phyloP scores from a whole-genome alignment of 2,797 vertebrate species.

The Pseudochromis fuscus region DNA sequence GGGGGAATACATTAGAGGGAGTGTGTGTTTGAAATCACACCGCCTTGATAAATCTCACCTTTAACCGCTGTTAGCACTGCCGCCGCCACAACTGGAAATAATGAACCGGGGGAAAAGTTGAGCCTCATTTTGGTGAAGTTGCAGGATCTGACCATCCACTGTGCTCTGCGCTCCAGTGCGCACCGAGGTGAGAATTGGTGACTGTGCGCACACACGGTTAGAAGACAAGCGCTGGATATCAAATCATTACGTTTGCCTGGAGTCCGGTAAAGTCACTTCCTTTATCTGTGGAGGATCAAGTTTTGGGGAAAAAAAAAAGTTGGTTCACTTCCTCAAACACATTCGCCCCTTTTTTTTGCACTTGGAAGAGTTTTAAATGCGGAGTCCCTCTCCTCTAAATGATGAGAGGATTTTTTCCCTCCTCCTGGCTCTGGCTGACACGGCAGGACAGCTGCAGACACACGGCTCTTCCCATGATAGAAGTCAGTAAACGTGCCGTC shows the following conservation, averaged over 20 bases:
- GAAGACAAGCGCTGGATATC: conserved; percentile 26
- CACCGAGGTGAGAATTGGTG: conserved; percentile 12
- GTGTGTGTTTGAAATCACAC: too few species aligned
- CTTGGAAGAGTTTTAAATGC: neutral
- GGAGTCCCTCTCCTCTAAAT: neutral
- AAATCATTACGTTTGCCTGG: conserved; percentile 48
- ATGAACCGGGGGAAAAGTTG: conserved; percentile 31
- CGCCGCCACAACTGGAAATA: conserved; percentile 48
- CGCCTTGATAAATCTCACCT: conserved; percentile 66
- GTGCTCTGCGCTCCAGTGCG: conserved; percentile 30
- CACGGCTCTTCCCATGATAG: conserved; percentile 59
- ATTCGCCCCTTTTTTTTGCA: neutral
- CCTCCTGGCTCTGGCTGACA: conserved; percentile 39
- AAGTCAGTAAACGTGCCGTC: conserved; percentile 71
- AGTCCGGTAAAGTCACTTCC: conserved; percentile 17
- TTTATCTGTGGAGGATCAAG: conserved; percentile 27
- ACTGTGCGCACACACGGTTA: conserved; percentile 28
- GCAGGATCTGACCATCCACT: conserved; percentile 19
- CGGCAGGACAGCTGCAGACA: conserved; percentile 57
- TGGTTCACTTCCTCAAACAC: conserved; percentile 9
- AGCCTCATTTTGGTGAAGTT: conserved; percentile 65
- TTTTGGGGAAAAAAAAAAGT: neutral
- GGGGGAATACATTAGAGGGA: too few species aligned
- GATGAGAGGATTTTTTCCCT: neutral
- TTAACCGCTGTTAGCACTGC: conserved; percentile 52